Base-by-base conservation (phyloP, 2,113 vertebrate species). In the Petroica traversi region DNA sequence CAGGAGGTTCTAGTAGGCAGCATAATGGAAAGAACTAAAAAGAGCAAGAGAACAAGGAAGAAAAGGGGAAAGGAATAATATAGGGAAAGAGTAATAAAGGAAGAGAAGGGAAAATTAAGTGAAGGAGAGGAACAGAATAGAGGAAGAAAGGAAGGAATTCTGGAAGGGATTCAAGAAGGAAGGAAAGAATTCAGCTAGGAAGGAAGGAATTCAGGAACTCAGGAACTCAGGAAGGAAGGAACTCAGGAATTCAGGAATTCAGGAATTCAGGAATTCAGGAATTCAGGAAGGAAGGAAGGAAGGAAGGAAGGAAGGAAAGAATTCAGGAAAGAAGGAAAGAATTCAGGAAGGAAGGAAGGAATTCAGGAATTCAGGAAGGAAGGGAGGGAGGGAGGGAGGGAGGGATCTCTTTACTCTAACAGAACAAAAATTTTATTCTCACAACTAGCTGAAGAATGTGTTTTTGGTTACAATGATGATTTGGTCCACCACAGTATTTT, bases 401-500 rank as follows among this genome's bases (percentile, higher is more conserved):
- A n/a, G 8, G 40, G 13, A 40, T 40, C 40, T 11, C 40, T 40
- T 40, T 13, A 11, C 13, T 40, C 40, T 40, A 85, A 33, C 25
- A 92, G 19, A 77, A 88, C 8, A 58, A 84, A 88, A 85, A 73
- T 62, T 45, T 88, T 51, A 41, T 91, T 96, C 75, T 95, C 36
- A 96, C 90, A 97, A 78, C 25, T 91, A 95, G 92, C 66, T 84
- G 85, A 89, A 45, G 41, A 96, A 85, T 82, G 62, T 41, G 58
- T 95, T 97, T 97, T 94, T 83, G 57, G 57, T 92, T 97, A 67
- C 75, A 94, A 64, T 62, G 62, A 55, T 76, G 51, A 33, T 89
- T 93, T 76, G 54, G 10, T 75, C 80, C 88, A 84, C 91, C 93
- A 51, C 59, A 75, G 79, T 77, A 43, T 88, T 97, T 96, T 93